Evolutionary conservation across 2,797 vertebrate genomes (phyloP).

Genomic region (Natrix natrix): DNA sequence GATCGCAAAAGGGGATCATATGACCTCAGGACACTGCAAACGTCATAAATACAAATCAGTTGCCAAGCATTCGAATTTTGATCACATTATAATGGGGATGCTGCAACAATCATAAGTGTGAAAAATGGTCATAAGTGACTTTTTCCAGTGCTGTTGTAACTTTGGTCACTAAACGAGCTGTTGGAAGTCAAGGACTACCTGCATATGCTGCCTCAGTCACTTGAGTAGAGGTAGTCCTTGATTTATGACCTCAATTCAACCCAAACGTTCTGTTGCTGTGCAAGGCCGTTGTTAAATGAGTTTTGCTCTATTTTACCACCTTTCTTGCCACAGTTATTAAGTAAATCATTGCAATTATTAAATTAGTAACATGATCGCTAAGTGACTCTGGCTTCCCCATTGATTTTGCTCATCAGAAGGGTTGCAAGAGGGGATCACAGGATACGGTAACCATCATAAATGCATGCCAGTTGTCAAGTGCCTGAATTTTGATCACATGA

Average conservation of each 20-base stretch:
- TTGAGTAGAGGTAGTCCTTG: neutral
- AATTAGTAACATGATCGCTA: neutral
- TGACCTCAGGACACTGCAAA: neutral
- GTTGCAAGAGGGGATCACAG: neutral
- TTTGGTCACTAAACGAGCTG: neutral
- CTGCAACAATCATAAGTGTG: neutral
- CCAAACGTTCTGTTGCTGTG: neutral
- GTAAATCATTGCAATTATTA: neutral
- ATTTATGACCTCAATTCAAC: neutral
- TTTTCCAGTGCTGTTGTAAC: neutral
- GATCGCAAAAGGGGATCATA: neutral
- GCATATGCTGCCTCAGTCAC: neutral
- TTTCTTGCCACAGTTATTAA: neutral
- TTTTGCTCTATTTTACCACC: neutral
- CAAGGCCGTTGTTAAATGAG: neutral
- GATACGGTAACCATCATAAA: neutral
- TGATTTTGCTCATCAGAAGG: neutral
- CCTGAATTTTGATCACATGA: neutral
- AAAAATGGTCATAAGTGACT: neutral
- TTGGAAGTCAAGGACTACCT: neutral
- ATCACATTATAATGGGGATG: neutral
- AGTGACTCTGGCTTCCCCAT: neutral
- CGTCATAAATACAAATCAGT: neutral
- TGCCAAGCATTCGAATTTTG: neutral
- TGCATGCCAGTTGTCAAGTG: neutral